A percentile compares a stretch with the other conserved stretches of the same genome.
Evolutionary conservation across 2,113 vertebrate genomes (phyloP).

Genomic region (Colistium nudipinnis): DNA sequence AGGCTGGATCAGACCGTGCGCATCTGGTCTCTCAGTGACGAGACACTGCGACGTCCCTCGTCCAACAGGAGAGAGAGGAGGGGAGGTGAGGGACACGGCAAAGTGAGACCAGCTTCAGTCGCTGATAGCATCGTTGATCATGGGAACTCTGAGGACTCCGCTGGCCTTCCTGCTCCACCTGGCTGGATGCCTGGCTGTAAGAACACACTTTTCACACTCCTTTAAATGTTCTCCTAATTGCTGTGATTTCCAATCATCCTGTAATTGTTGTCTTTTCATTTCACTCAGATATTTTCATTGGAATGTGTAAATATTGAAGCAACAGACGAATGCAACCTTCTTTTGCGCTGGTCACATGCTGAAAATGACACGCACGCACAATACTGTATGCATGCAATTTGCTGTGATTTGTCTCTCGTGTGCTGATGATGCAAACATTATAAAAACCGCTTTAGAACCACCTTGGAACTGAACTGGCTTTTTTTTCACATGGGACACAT

Average conservation of each 20-base stretch:
- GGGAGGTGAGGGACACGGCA: not conserved
- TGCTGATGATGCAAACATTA: not conserved
- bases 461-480: not conserved
- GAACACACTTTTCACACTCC: not conserved
- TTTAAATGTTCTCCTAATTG: not conserved
- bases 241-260: not conserved
- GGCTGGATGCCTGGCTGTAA: conserved; percentile 54
- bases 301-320: not conserved
- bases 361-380: not conserved
- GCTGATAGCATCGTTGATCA: not conserved
- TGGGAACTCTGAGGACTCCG: conserved; percentile 27
- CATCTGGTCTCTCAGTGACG: no score
- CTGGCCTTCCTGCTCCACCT: conserved; percentile 57
- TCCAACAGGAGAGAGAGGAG: no score
- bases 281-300: not conserved
- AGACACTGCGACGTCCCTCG: no score
- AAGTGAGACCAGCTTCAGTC: not conserved
- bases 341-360: not conserved
- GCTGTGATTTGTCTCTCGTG: not conserved
- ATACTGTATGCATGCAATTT: not conserved
- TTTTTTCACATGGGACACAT: not conserved
- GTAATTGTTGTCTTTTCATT: not conserved
- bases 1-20: no score
- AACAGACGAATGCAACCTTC: not conserved
- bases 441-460: not conserved